A percentile compares a stretch with the other conserved stretches of the same genome.
These are phyloP conservation scores for Bombylius major DNA, from an alignment of 2,888 invertebrate genomes.

Conservation along the genomic window DNA sequence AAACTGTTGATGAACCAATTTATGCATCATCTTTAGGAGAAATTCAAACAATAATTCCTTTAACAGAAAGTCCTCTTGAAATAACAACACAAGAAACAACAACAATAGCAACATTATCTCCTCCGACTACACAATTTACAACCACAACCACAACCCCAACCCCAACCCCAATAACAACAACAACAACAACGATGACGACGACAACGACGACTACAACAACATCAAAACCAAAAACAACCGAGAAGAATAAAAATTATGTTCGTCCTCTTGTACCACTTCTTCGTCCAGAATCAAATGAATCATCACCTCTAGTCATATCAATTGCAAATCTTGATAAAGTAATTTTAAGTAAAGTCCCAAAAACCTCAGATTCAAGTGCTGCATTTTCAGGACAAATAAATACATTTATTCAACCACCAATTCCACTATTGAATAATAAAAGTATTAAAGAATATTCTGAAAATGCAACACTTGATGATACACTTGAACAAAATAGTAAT, in stretches of 20 bases:
- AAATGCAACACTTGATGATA: conserved; percentile 2
- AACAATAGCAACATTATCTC: conserved; percentile 15
- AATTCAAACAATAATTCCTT: conserved; percentile 26
- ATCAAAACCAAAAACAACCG: background rate
- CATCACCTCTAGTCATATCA: conserved; percentile 36
- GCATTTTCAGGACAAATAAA: conserved; percentile 27
- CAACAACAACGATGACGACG: conserved; percentile 14
- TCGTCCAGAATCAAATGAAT: conserved; percentile 36
- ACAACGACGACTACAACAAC: conserved; percentile 11
- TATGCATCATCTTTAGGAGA: conserved; percentile 36
- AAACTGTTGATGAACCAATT: conserved; percentile 24
- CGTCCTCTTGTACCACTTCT: conserved; percentile 33
- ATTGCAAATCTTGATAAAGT: conserved; percentile 37
- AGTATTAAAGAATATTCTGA: background rate
- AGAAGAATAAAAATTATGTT: conserved; percentile 23
- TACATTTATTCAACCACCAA: conserved; percentile 25
- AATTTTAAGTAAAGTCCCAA: conserved; percentile 32
- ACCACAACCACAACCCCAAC: conserved; percentile 7
- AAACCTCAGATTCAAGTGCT: conserved; percentile 22
- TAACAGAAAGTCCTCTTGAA: background rate
- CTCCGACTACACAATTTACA: conserved; percentile 1
- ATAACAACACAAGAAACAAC: background rate
- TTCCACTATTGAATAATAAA: background rate
- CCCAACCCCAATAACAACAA: conserved; percentile 8
- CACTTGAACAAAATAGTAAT: too few species aligned